Evolutionary conservation across 2,888 invertebrate species (phyloP), one percentile per base, ranked within the genome.

Genomic region (Eremobia ochroleuca): DNA sequence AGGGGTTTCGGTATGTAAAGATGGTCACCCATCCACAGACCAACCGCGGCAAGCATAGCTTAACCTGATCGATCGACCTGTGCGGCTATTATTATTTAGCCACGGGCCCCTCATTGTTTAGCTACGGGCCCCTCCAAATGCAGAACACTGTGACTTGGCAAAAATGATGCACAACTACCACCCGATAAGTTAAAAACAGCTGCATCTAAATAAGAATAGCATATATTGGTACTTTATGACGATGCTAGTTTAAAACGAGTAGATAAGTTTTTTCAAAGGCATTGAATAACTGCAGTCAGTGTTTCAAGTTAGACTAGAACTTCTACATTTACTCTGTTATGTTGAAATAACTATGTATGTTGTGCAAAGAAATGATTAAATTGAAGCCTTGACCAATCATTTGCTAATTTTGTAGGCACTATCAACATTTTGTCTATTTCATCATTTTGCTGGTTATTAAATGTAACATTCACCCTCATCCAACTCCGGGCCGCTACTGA

Each of bases 261-360:
- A 9, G 9, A 18, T 43, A 18, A 11, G 9, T 52, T n/a, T 58
- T 59, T 66, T 40, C 5, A 34, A 65, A 59, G 13, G 2, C 21
- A 34, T 72, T 74, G 18, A 34, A 46, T 52, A 40, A 21, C 40
- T 70, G 55, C 37, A 58, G 34, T n/a, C 1, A 11, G 25, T n/a
- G 25, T 52, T 76, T 73, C 86, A 85, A 86, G 83, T 76, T 73
- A 43, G 37, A 64, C 55, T 61, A 58, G 66, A 70, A 66, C 58
- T 13, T 76, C 55, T 64, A 74, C 64, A 74, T 73, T 80, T 73
- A 76, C 71, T 76, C 85, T 81, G 43, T 58, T 73, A 76, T 25
- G 37, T 67, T 68, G 6, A 40, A 34, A 31, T 46, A 58, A 25
- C 28, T 8, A 28, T 4, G 5, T 6, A 21, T 18, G 28, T 65